Base-by-base conservation (phyloP, 1,140 invertebrate species). In the Danaus plexippus region DNA sequence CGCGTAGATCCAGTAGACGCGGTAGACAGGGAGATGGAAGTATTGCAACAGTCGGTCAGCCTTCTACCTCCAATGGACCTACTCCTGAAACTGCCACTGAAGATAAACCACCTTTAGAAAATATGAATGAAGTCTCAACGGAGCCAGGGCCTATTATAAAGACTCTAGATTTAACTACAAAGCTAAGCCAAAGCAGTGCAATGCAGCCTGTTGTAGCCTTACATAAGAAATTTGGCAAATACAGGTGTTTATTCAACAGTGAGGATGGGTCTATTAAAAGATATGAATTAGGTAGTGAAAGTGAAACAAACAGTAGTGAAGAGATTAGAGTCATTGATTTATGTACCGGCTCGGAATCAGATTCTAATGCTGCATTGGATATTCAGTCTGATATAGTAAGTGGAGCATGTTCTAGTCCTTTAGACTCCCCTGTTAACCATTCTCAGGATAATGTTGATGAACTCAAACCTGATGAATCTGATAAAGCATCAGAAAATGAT, bases 151-250 rank as follows among this genome's bases (percentile, higher is more conserved):
- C 69, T 43, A 52, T 66, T 22, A 63, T 67, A 49, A 54, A 52
- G 12, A 58, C 53, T 50, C 60, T 66, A 41, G 63, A 67, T 50
- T 40, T 47, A 45, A 57, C 59, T 11, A 56, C 52, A 44, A 75
- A 77, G 44, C 63, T 68, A 51, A 63, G 49, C 59, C 69, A 61
- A 65, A 62, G 48, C 47, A 63, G 59, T 52, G 9, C 47, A 43
- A 54, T 54, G 11, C 60, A 64, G 10, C 78, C 80, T 49, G 63
- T 69, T 52, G 75, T 87, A 57, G 79, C 75, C 48, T 59, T 79
- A 51, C 87, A 87, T 60, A 88, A 88, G 60, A 87, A 88, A 64
- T 88, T 88, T 65, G 87, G 87, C 48, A 88, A 88, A 70, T 88
- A 85, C 61, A 61, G 87, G 15, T 88, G 82, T 66, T 68, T 88